Evolutionary conservation across 1,140 invertebrate genomes (phyloP), one percentile per base, ranked within the genome.

Genomic region (Physella acuta): DNA sequence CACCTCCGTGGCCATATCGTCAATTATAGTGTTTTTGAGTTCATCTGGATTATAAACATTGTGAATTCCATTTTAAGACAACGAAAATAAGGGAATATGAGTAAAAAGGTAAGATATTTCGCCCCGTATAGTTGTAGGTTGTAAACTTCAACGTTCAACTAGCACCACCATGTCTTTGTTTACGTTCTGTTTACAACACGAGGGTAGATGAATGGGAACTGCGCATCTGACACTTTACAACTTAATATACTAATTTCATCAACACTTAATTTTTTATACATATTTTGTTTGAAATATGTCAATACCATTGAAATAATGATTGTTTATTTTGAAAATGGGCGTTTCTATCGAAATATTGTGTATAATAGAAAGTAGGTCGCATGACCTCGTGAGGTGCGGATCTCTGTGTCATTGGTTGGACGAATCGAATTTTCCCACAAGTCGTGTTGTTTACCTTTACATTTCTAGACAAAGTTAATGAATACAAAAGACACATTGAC

Each of bases 51-150:
- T n/a, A n/a, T n/a, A n/a, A n/a, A n/a, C n/a, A n/a, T n/a, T n/a
- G n/a, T n/a, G n/a, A n/a, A n/a, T n/a, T n/a, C n/a, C n/a, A n/a
- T n/a, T n/a, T n/a, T n/a, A n/a, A n/a, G n/a, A n/a, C n/a, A n/a
- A n/a, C n/a, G n/a, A n/a, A n/a, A n/a, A n/a, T n/a, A 44, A 44
- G 8, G 61, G 66, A 75, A 75, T 70, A 78, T 78, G 77, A 78
- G 77, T 71, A 78, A 78, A 72, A 78, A 78, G 77, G 75, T 78
- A 70, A 74, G 75, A 24, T 53, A 61, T 61, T 5, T 44, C n/a
- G n/a, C n/a, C n/a, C n/a, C n/a, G n/a, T n/a, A n/a, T n/a, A n/a
- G n/a, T n/a, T n/a, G n/a, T n/a, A n/a, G n/a, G n/a, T n/a, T n/a
- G n/a, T n/a, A n/a, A n/a, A n/a, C n/a, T n/a, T n/a, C n/a, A n/a